Base-by-base conservation (phyloP, 2,888 invertebrate species). In the Dysmachus trigonus region DNA sequence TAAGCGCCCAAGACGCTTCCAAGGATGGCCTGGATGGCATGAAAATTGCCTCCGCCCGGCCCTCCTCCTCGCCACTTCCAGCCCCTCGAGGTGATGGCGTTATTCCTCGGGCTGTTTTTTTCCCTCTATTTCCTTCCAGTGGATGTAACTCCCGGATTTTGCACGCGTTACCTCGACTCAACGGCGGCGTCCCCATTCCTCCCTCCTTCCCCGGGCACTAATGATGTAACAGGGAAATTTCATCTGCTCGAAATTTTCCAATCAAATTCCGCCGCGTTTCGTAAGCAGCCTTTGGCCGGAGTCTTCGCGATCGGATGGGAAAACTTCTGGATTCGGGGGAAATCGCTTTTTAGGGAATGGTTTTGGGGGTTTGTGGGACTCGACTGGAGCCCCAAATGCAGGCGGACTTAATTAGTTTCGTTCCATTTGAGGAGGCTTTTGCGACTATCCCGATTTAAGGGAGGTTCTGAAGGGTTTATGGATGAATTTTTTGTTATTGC, bases 211-310 rank as follows among this genome's bases (percentile, higher is more conserved):
- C 13, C 77, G 62, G 18, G 13, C 41, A 47, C 77, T 77, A 77
- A 77, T 77, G 77, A 77, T 77, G 77, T 77, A 77, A 77, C 35
- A 77, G 77, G 77, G 47, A 77, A 77, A 77, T 77, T 77, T 77
- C 35, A 47, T 77, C 77, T 47, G 27, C 27, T 47, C 27, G 47
- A 77, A 77, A 77, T 47, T 77, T 77, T 77, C 77, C 47, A 47
- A 77, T 77, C 47, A 47, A 31, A 33, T 15, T 77, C 30, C 18
- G 47, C 30, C 62, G 47, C 62, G 47, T 47, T 77, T 13, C 22
- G 77, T 41, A 77, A 77, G 77, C 41, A 22, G 30, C 15, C 22
- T 38, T 22, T 22, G 27, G 22, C 18, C 5, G n/a, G 41, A 41
- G 22, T 7, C 22, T 3, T 47, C 18, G 47, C 62, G 27, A 62